Evolutionary conservation across 2,113 vertebrate genomes (phyloP).

Genomic region (Chrysemys picta): DNA sequence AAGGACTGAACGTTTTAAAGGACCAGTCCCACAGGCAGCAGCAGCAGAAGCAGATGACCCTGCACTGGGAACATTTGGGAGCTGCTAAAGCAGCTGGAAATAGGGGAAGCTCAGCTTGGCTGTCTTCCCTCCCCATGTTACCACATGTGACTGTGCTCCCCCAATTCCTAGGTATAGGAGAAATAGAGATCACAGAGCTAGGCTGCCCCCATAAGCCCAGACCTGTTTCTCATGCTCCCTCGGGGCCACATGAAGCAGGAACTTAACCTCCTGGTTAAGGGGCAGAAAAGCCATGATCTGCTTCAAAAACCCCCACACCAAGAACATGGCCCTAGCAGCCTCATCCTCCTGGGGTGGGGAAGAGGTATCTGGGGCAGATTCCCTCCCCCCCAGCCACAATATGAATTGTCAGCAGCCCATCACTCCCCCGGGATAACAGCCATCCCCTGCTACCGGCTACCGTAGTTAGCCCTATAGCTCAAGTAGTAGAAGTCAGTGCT

Average conservation of each 20-base stretch:
- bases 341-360: background rate
- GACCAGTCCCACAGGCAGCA: background rate
- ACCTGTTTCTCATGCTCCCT: background rate
- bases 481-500: background rate
- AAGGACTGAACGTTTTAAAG: background rate
- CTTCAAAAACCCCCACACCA: background rate
- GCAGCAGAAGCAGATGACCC: background rate
- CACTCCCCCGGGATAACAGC: background rate
- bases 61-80: background rate
- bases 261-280: background rate
- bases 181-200: background rate
- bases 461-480: background rate
- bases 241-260: background rate
- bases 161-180: background rate
- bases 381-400: background rate
- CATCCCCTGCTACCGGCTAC: background rate
- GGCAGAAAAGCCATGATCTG: background rate
- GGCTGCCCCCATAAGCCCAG: background rate
- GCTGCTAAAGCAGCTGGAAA: background rate
- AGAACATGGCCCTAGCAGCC: background rate
- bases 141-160: background rate
- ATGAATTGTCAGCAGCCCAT: background rate
- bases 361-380: background rate
- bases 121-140: background rate
- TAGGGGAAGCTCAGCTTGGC: background rate